A percentile compares a stretch with the other conserved stretches of the same genome.
Conservation (phyloP, 2,797 vertebrate species). For the Enteromius radiatus region DNA sequence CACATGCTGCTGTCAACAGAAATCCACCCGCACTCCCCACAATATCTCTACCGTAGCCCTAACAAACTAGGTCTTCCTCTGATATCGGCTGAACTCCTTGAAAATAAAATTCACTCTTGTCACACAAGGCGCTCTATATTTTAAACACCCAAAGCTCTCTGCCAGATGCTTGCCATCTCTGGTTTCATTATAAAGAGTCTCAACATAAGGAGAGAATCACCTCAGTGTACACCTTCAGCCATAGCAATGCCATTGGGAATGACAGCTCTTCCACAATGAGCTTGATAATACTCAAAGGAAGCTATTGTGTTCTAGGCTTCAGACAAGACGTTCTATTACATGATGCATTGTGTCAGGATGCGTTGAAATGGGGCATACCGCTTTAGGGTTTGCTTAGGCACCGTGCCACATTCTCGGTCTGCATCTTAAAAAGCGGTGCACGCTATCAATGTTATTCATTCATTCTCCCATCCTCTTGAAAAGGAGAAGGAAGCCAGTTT, state of each 20-base stretch:
- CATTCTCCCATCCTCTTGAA: slow-evolving; percentile 50
- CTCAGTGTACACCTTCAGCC: slow-evolving; percentile 28
- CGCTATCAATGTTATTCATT: slow-evolving; percentile 56
- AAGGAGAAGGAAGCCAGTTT: slow-evolving; percentile 49
- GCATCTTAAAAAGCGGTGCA: slow-evolving; percentile 48
- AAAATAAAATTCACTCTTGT: slow-evolving; percentile 20
- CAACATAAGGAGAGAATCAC: slow-evolving; percentile 46
- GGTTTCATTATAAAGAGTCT: slow-evolving; percentile 42
- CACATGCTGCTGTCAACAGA: slow-evolving; percentile 54
- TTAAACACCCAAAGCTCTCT: slow-evolving; percentile 22
- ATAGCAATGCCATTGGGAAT: slow-evolving; percentile 41
- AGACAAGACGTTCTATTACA: slow-evolving; percentile 61
- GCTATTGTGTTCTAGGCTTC: slow-evolving; percentile 43
- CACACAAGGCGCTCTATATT: background rate
- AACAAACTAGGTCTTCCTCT: slow-evolving; percentile 1
- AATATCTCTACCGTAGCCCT: slow-evolving; percentile 31
- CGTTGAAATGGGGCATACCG: slow-evolving; percentile 49
- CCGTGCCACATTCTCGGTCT: slow-evolving; percentile 51
- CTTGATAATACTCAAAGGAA: slow-evolving; percentile 50
- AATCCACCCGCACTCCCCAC: slow-evolving; percentile 41
- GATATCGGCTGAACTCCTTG: slow-evolving; percentile 12
- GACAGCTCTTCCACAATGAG: slow-evolving; percentile 47
- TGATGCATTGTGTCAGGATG: slow-evolving; percentile 51
- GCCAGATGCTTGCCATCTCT: slow-evolving; percentile 47
- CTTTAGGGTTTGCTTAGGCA: slow-evolving; percentile 56